A percentile compares a stretch with the other conserved stretches of the same genome.
These are phyloP conservation scores for Epicauta chinensis DNA, from an alignment of 1,140 invertebrate species.

Conservation along the genomic window DNA sequence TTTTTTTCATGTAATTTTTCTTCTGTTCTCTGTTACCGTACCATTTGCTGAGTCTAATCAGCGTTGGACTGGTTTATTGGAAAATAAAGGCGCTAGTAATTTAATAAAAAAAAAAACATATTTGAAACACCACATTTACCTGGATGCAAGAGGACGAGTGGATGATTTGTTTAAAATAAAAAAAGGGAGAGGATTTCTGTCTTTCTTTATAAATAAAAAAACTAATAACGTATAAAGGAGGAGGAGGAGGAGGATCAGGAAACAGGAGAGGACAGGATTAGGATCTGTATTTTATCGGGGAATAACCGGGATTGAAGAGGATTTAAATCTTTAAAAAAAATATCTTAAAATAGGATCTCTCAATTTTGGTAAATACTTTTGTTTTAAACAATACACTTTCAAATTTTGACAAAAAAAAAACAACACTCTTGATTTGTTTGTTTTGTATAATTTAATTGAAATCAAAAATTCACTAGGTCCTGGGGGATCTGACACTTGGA, in stretches of 20 bases:
- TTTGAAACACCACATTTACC: background rate
- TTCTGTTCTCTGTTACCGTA: slow-evolving; percentile 9
- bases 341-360: background rate
- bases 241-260: slow-evolving; percentile 9
- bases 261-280: too few relatives aligned
- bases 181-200: slow-evolving; percentile 5
- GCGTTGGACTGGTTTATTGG: slow-evolving; percentile 17
- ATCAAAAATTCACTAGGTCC: background rate
- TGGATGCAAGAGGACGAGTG: slow-evolving; percentile 17
- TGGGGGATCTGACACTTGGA: too few relatives aligned
- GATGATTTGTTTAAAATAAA: slow-evolving; percentile 11
- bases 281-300: too few relatives aligned
- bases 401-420: background rate
- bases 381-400: background rate
- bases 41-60: slow-evolving; percentile 16
- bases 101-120: slow-evolving; percentile 11
- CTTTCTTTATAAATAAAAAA: too few relatives aligned
- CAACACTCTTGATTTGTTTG: background rate
- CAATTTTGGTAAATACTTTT: background rate
- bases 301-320: too few relatives aligned
- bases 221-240: too few relatives aligned
- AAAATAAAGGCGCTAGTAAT: slow-evolving; percentile 16
- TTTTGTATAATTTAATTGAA: background rate
- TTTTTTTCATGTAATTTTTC: slow-evolving; percentile 2
- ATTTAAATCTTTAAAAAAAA: background rate